Conservation (phyloP, 1,140 invertebrate genomes). For the Atta cephalotes region DNA sequence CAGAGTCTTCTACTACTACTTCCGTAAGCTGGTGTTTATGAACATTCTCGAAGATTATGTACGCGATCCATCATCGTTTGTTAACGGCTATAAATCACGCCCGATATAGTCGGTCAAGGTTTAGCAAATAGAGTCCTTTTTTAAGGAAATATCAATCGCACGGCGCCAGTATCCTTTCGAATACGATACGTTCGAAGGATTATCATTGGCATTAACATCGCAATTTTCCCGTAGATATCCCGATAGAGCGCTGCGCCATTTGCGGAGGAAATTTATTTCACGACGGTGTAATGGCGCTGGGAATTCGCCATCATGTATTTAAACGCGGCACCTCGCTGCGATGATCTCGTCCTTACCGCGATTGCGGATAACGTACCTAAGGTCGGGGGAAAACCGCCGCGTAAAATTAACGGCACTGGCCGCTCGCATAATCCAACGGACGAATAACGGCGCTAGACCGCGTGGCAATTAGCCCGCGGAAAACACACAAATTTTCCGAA, state of each 20-base stretch:
- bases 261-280: constrained; percentile 53
- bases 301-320: constrained; percentile 39
- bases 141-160: neutral
- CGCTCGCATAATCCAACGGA: constrained; percentile 78
- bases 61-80: constrained; percentile 60
- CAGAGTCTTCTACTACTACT: constrained; percentile 19
- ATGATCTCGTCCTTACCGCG: constrained; percentile 70
- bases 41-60: constrained; percentile 50
- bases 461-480: constrained; percentile 81
- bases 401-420: constrained; percentile 78
- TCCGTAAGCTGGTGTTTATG: constrained; percentile 46
- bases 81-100: constrained; percentile 60
- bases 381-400: constrained; percentile 26
- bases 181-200: constrained; percentile 19
- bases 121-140: constrained; percentile 39
- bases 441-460: constrained; percentile 77
- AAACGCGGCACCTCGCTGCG: constrained; percentile 46
- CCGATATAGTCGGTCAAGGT: constrained; percentile 61
- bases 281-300: constrained; percentile 35
- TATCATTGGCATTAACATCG: constrained; percentile 40
- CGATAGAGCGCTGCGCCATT: constrained; percentile 21
- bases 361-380: constrained; percentile 63
- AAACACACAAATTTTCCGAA: constrained; percentile 75
- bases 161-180: neutral
- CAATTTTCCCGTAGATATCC: constrained; percentile 8